These are phyloP conservation scores for Scrobipalpa atriplicella DNA, from an alignment of 2,888 invertebrate species.

Conservation along the genomic window DNA sequence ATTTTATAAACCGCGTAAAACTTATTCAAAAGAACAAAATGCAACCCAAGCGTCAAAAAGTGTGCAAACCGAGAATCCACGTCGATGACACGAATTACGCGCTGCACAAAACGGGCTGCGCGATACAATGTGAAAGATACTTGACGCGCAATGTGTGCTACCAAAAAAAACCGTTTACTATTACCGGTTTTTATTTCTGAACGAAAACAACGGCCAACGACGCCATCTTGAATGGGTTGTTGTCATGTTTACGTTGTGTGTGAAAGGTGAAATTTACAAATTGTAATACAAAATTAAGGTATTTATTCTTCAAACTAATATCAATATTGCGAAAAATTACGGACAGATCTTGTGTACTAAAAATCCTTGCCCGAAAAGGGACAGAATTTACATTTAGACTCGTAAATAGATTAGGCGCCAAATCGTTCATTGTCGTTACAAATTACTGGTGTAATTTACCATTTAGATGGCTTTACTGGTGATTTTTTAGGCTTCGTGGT, in stretches of 20 bases:
- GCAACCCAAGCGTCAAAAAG: too few relatives aligned
- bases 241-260: conserved; percentile 83
- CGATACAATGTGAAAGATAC: too few relatives aligned
- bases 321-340: background rate
- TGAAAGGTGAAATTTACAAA: conserved; percentile 69
- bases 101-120: too few relatives aligned
- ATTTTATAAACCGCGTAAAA: too few relatives aligned
- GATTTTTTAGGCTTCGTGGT: conserved; percentile 36
- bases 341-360: background rate
- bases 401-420: conserved; percentile 73
- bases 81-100: too few relatives aligned
- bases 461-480: conserved; percentile 36
- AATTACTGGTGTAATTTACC: conserved; percentile 32
- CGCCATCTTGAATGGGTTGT: conserved; percentile 82
- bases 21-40: too few relatives aligned
- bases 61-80: too few relatives aligned
- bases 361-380: background rate
- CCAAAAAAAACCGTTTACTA: background rate
- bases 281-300: conserved; percentile 43
- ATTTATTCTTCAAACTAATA: background rate
- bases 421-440: conserved; percentile 59
- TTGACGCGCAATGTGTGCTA: background rate
- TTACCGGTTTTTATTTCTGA: conserved; percentile 35
- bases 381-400: background rate
- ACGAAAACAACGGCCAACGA: conserved; percentile 45